These are phyloP conservation scores for Achroia grisella DNA, from an alignment of 1,140 invertebrate species.

Conservation along the genomic window DNA sequence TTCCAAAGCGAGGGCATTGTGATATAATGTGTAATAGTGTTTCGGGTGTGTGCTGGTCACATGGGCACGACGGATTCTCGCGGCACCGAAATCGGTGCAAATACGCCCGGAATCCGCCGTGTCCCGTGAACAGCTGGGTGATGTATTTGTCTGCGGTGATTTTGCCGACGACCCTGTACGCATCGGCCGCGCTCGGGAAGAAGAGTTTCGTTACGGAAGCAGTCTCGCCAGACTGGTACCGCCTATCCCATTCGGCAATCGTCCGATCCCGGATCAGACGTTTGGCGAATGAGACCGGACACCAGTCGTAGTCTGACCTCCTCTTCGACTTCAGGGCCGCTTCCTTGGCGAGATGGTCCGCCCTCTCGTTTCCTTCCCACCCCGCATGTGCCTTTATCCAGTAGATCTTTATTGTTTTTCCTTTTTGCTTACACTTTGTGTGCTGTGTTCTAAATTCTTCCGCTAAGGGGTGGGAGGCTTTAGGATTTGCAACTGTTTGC, in stretches of 20 bases:
- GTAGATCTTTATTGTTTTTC: not conserved
- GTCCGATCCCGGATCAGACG: not conserved
- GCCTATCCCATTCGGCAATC: conserved; percentile 1
- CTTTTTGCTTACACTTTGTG: not conserved
- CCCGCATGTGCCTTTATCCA: conserved; percentile 4
- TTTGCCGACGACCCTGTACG: not conserved
- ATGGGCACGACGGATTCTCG: not conserved
- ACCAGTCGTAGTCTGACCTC: conserved; percentile 1
- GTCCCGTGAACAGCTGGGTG: conserved; percentile 1
- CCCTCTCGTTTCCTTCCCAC: not conserved
- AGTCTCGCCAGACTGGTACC: not conserved
- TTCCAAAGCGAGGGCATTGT: not conserved
- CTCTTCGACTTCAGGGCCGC: not conserved
- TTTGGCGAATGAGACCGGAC: conserved; percentile 6
- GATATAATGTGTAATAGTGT: not conserved
- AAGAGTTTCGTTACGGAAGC: not conserved
- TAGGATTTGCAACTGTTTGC: conserved; percentile 1
- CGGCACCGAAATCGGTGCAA: not conserved
- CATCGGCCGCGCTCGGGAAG: not conserved
- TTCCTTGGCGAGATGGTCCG: conserved; percentile 1
- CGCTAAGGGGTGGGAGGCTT: conserved; percentile 9
- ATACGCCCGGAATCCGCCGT: conserved; percentile 2
- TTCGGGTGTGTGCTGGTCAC: not conserved
- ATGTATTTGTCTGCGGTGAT: not conserved
- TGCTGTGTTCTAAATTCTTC: conserved; percentile 4